Base-by-base conservation (phyloP, 2,888 invertebrate species). In the Phengaris arion region DNA sequence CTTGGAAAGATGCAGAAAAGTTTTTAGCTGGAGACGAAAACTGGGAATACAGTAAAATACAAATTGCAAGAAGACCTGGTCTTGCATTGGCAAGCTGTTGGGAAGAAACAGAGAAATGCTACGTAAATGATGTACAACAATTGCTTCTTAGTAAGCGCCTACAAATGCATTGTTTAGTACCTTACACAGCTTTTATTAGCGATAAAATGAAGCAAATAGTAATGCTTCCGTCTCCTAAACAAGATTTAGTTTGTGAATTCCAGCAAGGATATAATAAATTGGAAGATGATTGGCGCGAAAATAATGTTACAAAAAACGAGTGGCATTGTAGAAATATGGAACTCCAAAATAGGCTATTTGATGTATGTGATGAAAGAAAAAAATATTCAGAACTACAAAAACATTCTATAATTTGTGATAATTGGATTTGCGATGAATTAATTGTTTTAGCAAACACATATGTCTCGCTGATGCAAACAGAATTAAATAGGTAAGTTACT, bases 261-360 rank as follows among this genome's bases (percentile, higher is more conserved):
- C 96, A 95, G 85, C 89, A 86, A 55, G 86, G 91, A 52, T 95
- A 94, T 80, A 96, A 96, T 85, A 88, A 92, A 45, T 92, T 96
- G 77, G 94, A 95, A 79, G 88, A 91, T 77, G 94, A 95, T 81
- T 93, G 95, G 86, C 89, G 95, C 2, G 89, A 92, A 76, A 90
- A 95, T 76, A 86, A 88, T 79, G 92, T 94, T 77, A 88, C 95
- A 2, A 96, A 95, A 84, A 94, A 94, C 76, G 96, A 96, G 85
- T 90, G 96, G 86, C 95, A 95, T 80, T 95, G 94, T 78, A 87
- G 94, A 54, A 87, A 94, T 0, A 91, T 90, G 74, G 94, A 94
- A 76, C 86, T 95, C 73, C 92, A 94, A 80, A 83, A 90, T 57
- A 90, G 86, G 74, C 85, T 96, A 12, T 94, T 94, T 82, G 86